Evolutionary conservation across 2,888 invertebrate species (phyloP).

Genomic region (Platycheirus rosarum): DNA sequence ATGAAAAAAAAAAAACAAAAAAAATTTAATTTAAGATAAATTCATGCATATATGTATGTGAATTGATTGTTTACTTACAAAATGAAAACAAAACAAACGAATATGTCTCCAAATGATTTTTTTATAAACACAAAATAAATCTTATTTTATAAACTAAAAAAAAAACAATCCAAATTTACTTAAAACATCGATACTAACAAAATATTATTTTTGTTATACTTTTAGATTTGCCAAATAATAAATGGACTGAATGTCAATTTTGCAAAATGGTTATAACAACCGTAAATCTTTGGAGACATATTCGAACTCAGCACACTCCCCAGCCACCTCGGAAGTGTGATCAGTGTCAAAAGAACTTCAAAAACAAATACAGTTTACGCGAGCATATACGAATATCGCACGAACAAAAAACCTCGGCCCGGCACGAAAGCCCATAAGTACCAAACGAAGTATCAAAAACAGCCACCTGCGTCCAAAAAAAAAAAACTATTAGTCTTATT

Average conservation of each 20-base stretch:
- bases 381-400: slow-evolving; percentile 83
- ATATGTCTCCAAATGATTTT: slow-evolving; percentile 82
- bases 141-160: slow-evolving; percentile 14
- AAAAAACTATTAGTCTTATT: slow-evolving; percentile 4
- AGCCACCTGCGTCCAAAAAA: slow-evolving; percentile 74
- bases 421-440: slow-evolving; percentile 63
- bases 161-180: slow-evolving; percentile 42
- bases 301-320: slow-evolving; percentile 83
- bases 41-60: too few relatives aligned
- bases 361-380: slow-evolving; percentile 82
- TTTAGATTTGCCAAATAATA: slow-evolving; percentile 83
- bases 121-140: slow-evolving; percentile 23
- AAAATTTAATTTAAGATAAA: too few relatives aligned
- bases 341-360: slow-evolving; percentile 83
- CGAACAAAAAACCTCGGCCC: slow-evolving; percentile 80
- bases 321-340: slow-evolving; percentile 83
- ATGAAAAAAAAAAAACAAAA: too few relatives aligned
- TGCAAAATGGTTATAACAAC: slow-evolving; percentile 83
- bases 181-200: slow-evolving; percentile 70
- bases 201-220: slow-evolving; percentile 79
- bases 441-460: slow-evolving; percentile 47
- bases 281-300: slow-evolving; percentile 83
- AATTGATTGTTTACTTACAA: too few relatives aligned
- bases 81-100: slow-evolving; percentile 74
- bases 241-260: slow-evolving; percentile 83